Percentiles rank a stretch among this genome's conserved stretches.
phyloP scores from a whole-genome alignment of 2,797 vertebrate species.

The Eulemur coronatus region DNA sequence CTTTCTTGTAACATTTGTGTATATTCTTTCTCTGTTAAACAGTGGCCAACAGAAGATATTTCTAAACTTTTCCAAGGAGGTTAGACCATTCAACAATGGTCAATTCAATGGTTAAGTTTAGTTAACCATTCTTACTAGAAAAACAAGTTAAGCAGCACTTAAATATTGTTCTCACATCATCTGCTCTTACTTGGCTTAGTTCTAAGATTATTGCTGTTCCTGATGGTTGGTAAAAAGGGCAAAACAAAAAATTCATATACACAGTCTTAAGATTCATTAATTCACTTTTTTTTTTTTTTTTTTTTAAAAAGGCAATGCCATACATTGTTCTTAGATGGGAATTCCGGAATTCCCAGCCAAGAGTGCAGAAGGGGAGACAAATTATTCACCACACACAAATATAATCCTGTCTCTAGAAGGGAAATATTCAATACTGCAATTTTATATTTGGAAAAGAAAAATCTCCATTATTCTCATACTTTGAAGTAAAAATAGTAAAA shows the following conservation, averaged over 20 bases:
- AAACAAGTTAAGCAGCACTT: background rate
- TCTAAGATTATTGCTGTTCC: background rate
- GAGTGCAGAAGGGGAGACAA: background rate
- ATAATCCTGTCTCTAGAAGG: background rate
- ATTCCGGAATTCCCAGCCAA: background rate
- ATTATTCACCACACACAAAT: background rate
- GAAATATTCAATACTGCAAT: background rate
- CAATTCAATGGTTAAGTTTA: background rate
- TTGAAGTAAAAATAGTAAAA: background rate
- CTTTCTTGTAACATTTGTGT: background rate
- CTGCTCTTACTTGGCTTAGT: background rate
- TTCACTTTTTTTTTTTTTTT: background rate
- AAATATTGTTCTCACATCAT: background rate
- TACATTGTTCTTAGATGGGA: background rate
- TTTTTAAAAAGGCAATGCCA: background rate
- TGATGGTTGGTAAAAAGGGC: background rate
- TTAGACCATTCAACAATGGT: background rate
- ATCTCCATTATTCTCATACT: background rate
- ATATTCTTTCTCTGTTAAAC: background rate
- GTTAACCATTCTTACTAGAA: background rate
- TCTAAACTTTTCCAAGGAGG: background rate
- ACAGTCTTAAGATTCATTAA: conserved; percentile 1
- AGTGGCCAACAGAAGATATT: background rate
- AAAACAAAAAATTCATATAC: background rate
- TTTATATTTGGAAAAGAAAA: conserved; percentile 46